Percentiles rank a stretch among this genome's conserved stretches.
Evolutionary conservation across 2,888 invertebrate species (phyloP).

Genomic region (Chymomyza procnemis): DNA sequence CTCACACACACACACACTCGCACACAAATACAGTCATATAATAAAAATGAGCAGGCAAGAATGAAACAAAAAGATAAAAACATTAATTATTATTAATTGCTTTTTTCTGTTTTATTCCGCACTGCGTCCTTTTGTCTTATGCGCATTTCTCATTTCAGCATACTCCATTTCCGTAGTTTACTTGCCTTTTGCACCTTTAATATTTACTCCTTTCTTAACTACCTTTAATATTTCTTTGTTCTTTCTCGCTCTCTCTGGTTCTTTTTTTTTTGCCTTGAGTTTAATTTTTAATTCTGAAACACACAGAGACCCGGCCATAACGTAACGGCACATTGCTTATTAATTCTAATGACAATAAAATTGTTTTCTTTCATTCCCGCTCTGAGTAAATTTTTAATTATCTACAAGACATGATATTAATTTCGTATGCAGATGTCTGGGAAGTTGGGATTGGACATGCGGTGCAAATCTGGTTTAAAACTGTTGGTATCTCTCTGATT

Average conservation of each 20-base stretch:
- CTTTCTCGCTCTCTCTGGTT: no score
- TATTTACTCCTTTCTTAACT: neutral
- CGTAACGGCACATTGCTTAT: neutral
- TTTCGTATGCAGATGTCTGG: slow-evolving; percentile 3
- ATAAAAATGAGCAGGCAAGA: slow-evolving; percentile 26
- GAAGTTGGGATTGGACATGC: neutral
- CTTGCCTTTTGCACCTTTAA: neutral
- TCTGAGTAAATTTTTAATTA: neutral
- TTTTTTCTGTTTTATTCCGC: slow-evolving; percentile 48
- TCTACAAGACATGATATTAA: slow-evolving; percentile 1
- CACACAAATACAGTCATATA: neutral
- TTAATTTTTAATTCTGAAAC: neutral
- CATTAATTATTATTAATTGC: slow-evolving; percentile 78
- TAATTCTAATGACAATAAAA: neutral
- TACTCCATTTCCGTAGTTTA: neutral
- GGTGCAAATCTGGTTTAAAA: neutral
- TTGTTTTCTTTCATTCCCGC: neutral
- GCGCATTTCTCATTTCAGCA: slow-evolving; percentile 2
- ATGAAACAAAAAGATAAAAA: slow-evolving; percentile 70
- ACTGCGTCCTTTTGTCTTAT: neutral
- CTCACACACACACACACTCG: neutral
- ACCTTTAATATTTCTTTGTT: neutral
- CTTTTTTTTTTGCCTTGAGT: neutral
- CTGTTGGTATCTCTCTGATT: neutral
- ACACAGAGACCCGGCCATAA: neutral